phyloP scores from a whole-genome alignment of 2,888 invertebrate species.

The Rotaria magnacalcarata region DNA sequence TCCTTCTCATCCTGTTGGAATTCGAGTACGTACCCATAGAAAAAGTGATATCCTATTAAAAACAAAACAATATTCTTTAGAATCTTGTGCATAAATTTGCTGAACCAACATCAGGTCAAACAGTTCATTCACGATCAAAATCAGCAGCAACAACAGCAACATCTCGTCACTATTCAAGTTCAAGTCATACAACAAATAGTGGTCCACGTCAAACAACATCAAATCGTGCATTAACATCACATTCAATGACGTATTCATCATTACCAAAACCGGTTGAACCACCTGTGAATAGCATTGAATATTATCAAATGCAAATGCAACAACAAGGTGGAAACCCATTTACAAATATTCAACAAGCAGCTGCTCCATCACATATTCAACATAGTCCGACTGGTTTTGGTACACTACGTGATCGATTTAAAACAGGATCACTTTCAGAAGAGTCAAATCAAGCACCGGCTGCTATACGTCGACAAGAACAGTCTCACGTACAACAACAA shows the following conservation, averaged over 20 bases:
- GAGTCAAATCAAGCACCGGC: not conserved
- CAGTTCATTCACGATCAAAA: not conserved
- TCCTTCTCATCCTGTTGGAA: not conserved
- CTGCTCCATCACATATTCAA: slow-evolving; percentile 1
- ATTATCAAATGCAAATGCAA: slow-evolving; percentile 7
- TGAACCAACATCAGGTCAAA: not conserved
- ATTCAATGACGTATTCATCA: slow-evolving; percentile 4
- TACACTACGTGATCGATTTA: not conserved
- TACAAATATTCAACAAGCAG: not conserved
- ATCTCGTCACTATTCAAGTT: not conserved
- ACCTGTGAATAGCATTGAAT: not conserved
- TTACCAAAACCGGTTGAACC: not conserved
- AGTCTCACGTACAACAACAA: not conserved
- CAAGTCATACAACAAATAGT: not conserved
- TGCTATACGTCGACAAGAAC: not conserved
- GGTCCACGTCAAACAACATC: not conserved
- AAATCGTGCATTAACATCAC: not conserved
- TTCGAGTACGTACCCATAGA: not conserved
- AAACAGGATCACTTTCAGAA: not conserved
- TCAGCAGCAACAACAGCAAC: not conserved
- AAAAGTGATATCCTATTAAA: too few species aligned
- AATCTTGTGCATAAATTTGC: not conserved
- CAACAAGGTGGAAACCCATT: not conserved
- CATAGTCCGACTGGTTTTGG: not conserved
- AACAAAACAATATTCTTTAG: not conserved